Base-by-base conservation (phyloP, 2,797 vertebrate genomes). In the Syngnathus acus region DNA sequence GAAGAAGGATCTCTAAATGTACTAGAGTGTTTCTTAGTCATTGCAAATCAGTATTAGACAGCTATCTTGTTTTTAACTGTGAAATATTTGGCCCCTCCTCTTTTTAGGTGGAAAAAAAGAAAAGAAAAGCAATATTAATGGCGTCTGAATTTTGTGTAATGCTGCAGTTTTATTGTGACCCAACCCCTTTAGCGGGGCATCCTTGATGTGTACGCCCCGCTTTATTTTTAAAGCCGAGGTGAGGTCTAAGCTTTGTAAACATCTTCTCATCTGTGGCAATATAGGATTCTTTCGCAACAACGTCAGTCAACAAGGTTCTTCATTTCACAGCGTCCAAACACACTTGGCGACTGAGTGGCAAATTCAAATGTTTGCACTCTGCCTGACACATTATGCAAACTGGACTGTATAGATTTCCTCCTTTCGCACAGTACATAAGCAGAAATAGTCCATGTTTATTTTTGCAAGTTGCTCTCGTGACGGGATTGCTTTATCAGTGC, bases 311-410 rank as follows among this genome's bases (percentile, higher is more conserved):
- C 32, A 32, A 32, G 76, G 80, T 71, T 73, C 81, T 83, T 74
- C 74, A 63, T 69, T 71, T 62, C 79, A 82, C 72, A 62, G 65
- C 55, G 19, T 61, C 19, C 13, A 76, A 78, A 64, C 78, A 78
- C 76, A 82, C 74, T 73, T 70, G 78, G 74, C 51, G 65, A 61
- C 17, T 23, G 59, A 61, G 38, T 9, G 59, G 9, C 11, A 65
- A 84, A 74, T 70, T 73, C 53, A 72, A 78, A 74, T 73, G 79
- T 86, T 89, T 90, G 88, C 88, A 91, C 89, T 76, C 86, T 87
- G 88, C 82, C 84, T 89, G 88, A 77, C 86, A 43, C 81, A 68
- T 90, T 86, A 91, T 89, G 87, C 88, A 92, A 90, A 86, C 76
- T 82, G 78, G 71, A 72, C 83, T 78, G 54, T 67, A 77, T 60